Percentiles rank a stretch among this genome's conserved stretches.
Evolutionary conservation across 92 coral and sea anemone genomes (phyloP).

Genomic region (Muricea muricata): DNA sequence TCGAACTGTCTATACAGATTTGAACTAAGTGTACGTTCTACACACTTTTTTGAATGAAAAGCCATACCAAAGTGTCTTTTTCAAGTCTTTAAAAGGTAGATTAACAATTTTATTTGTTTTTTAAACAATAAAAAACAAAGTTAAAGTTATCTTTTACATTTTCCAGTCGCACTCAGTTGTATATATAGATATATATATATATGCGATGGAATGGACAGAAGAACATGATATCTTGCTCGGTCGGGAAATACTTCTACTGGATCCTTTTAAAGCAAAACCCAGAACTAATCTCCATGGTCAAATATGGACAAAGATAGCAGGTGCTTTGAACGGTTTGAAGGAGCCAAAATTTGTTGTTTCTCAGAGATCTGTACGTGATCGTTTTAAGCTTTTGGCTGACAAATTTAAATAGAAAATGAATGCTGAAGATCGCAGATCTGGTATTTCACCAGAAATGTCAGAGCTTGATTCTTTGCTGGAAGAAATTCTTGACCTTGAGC

Average conservation of each 20-base stretch:
- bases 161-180: not conserved
- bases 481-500: constrained; percentile 39
- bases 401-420: not conserved
- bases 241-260: constrained; percentile 20
- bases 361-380: constrained; percentile 31
- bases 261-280: not conserved
- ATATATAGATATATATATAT: too few species aligned
- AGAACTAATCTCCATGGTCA: not conserved
- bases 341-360: constrained; percentile 9
- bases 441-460: constrained; percentile 5
- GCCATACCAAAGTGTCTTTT: not conserved
- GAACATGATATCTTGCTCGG: constrained; percentile 2
- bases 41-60: too few species aligned
- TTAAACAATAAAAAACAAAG: not conserved
- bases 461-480: constrained; percentile 17
- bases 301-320: not conserved
- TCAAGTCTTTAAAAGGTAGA: not conserved
- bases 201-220: not conserved
- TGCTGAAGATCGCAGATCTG: constrained; percentile 7
- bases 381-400: not conserved
- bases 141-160: not conserved
- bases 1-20: too few species aligned
- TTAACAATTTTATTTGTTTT: not conserved
- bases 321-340: not conserved
- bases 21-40: too few species aligned